These are phyloP conservation scores for Epinephelus cyanopodus DNA, from an alignment of 2,113 vertebrate genomes.

Conservation along the genomic window DNA sequence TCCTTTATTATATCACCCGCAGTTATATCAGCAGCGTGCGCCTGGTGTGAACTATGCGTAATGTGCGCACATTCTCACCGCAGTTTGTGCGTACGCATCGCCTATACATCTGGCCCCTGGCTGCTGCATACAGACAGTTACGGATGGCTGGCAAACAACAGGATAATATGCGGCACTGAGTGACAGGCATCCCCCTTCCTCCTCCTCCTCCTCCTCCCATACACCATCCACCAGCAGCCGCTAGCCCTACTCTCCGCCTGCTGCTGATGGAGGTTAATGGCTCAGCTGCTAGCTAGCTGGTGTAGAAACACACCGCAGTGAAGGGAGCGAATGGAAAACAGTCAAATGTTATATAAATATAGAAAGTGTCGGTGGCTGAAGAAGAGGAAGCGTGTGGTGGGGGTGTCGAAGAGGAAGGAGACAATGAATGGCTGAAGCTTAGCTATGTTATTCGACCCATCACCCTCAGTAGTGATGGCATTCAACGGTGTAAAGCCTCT, in stretches of 20 bases:
- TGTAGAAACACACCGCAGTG: background rate
- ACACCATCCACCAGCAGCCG: constrained; percentile 14
- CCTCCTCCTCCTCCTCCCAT: background rate
- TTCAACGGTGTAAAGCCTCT: constrained; percentile 46
- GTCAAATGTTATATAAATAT: background rate
- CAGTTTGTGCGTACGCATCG: too few relatives aligned
- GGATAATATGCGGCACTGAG: constrained; percentile 71
- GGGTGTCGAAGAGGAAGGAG: constrained; percentile 47
- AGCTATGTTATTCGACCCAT: constrained; percentile 16
- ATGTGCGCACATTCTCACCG: too few relatives aligned
- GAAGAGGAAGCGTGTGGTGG: constrained; percentile 44
- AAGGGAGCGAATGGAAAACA: background rate
- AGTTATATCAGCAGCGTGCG: too few relatives aligned
- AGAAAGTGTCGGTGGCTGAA: background rate
- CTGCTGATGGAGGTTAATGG: constrained; percentile 11
- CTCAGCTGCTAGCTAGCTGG: background rate
- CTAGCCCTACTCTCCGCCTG: constrained; percentile 10
- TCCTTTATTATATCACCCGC: too few relatives aligned
- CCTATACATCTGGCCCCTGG: background rate
- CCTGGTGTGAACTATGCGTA: too few relatives aligned
- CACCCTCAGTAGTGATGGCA: constrained; percentile 50
- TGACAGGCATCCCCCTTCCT: constrained; percentile 46
- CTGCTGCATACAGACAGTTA: constrained; percentile 39
- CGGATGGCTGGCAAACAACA: constrained; percentile 57
- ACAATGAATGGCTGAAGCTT: constrained; percentile 69